Base-by-base conservation (phyloP, 2,888 invertebrate genomes). In the Drosophila sordidula region DNA sequence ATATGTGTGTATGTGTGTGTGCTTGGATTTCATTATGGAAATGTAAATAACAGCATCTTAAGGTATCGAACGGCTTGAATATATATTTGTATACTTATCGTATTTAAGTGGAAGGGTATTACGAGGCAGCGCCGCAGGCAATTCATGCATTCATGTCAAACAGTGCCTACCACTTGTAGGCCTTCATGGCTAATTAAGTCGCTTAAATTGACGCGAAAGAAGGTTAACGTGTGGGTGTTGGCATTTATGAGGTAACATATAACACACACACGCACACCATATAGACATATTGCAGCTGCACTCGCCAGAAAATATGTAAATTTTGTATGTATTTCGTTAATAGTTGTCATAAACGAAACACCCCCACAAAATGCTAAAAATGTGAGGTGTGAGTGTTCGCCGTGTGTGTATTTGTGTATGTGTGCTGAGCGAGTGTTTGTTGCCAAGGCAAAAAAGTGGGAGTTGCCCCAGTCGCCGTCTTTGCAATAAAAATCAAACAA, bases 101-200 rank as follows among this genome's bases (percentile, higher is more conserved):
- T 6, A 14, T 14, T 45, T 25, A 14, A 26, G 14, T 6, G 3
- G 2, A 65, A 51, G 52, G 65, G 44, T 58, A 50, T 29, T n/a
- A 45, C 49, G 52, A 71, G 74, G 26, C 39, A 45, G 16, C 29
- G 47, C 22, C 39, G 25, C 55, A 49, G 61, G 55, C 67, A 34
- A 45, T 32, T 47, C 46, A 54, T 16, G 46, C 49, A 41, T 39
- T 54, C 52, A 47, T 9, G 47, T 46, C 46, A 45, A 50, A 41
- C 67, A 54, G 45, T 78, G 74, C 68, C 66, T 61, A 55, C 70
- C 70, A 77, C 70, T 82, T 66, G 80, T 66, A 65, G 89, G 85
- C 85, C 89, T 86, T 86, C 85, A 87, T 87, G 85, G 87, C 81
- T 81, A 87, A 87, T 86, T 86, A 86, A 84, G 75, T 89, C 49